Base-by-base conservation (phyloP, 2,888 invertebrate species). In the Caenorhabditis plicata region DNA sequence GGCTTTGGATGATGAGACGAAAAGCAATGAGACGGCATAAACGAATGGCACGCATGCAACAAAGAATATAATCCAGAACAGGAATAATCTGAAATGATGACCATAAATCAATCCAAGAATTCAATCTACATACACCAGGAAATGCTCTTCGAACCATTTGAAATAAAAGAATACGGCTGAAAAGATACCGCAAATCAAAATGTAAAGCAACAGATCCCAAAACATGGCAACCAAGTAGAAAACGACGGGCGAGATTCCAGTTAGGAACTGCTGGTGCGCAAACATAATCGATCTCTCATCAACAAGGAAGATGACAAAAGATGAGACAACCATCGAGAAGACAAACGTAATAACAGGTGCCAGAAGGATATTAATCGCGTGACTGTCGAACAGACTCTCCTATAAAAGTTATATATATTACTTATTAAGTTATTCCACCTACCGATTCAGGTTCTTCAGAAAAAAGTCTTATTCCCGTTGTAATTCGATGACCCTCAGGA, bases 181-280 rank as follows among this genome's bases (percentile, higher is more conserved):
- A 23, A 74, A 63, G 7, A 69, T 42, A 5, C 44, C 19, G 35
- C 73, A 73, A 26, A 69, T 68, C 19, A 71, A n/a, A 3, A 52
- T 19, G 47, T 73, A 77, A 23, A 76, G 42, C 13, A 64, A 8
- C 11, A 63, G 47, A 46, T 74, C 65, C 55, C 63, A 77, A 17
- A 76, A 15, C 9, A 69, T 35, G 17, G 72, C 62, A 15, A 65
- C 61, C 3, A 60, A 43, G 71, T 78, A 78, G 52, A 75, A 78
- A 20, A 64, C 65, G 22, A 70, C 25, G 0, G 68, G 70, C 20
- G 74, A 68, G 36, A 78, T 60, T 26, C 72, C 73, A 4, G 78
- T 75, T n/a, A 78, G 64, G 31, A 75, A 64, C 43, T 76, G 71
- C 64, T 77, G 63, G 51, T 77, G 75, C 26, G 73, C 74, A 48